Evolutionary conservation across 2,888 invertebrate genomes (phyloP), one percentile per base, ranked within the genome.

Genomic region (Ochlodes sylvanus): DNA sequence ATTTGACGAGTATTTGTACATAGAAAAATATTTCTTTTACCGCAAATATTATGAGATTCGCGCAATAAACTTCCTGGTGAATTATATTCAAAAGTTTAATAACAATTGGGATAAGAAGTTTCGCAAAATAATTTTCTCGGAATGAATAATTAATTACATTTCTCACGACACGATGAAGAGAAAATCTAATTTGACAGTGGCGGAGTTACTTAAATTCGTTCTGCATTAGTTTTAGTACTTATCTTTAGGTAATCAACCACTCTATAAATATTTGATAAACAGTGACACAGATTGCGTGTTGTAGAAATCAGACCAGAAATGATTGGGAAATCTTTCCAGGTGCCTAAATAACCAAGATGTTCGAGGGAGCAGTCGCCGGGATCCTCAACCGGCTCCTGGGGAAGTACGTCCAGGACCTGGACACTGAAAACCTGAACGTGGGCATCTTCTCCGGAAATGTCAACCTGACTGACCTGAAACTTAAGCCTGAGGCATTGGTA

Each of bases 391-490:
- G 96, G 80, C 94, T 97, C 73, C 93, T 97, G 76, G 97, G 97
- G 71, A 96, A 96, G 85, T 97, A 97, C 81, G 96, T 97, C 38
- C 96, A 96, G 83, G 97, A 97, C 83, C 89, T 97, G 76, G 97
- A 97, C 84, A 96, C 96, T 0, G 97, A 97, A 90, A 96, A 97
- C 83, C 94, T 97, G 61, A 97, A 97, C 80, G 95, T 97, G 70
- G 97, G 97, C 76, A 97, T 97, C 75, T 97, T 97, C 86, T 96
- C 96, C 72, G 97, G 97, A 71, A 95, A 96, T 80, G 96, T 97
- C 64, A 96, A 96, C 84, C 94, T 97, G 63, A 95, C 95, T 2
- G 97, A 97, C 80, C 88, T 97, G 60, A 96, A 96, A 84, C 91
- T 97, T 42, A 96, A 97, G 82, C 95, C 97, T 38, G 97, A 97